These are phyloP conservation scores for Kryphioiulus occultus DNA, from an alignment of 2,888 invertebrate genomes.

Conservation along the genomic window DNA sequence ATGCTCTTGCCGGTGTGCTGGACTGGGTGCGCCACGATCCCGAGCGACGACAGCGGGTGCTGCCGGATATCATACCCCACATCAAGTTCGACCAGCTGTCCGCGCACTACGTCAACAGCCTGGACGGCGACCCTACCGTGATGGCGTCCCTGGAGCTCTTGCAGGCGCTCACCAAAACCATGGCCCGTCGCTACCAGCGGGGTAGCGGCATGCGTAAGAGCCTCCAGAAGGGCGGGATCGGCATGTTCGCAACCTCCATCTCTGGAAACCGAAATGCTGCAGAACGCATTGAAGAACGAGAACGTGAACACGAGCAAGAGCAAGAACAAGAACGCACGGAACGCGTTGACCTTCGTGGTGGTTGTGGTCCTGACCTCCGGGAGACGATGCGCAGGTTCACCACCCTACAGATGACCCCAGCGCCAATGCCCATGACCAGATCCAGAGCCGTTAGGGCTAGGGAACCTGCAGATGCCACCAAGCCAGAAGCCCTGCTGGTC, in stretches of 20 bases:
- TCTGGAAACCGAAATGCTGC: neutral
- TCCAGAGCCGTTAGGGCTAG: no score
- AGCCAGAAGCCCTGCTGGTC: constrained; percentile 34
- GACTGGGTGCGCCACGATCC: constrained; percentile 43
- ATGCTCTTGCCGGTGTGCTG: constrained; percentile 43
- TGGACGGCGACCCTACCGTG: constrained; percentile 44
- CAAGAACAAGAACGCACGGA: neutral
- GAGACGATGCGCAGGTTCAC: no score
- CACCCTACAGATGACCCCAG: neutral
- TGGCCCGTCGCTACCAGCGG: constrained; percentile 45
- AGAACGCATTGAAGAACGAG: neutral
- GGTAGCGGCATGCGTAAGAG: constrained; percentile 20
- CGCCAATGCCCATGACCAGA: neutral
- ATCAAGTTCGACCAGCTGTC: constrained; percentile 50
- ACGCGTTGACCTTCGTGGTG: neutral
- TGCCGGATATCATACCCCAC: constrained; percentile 50
- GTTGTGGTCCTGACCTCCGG: no score
- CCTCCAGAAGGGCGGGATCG: neutral
- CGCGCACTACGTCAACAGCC: constrained; percentile 44
- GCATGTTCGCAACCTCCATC: neutral
- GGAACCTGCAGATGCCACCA: neutral
- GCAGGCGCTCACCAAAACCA: constrained; percentile 49
- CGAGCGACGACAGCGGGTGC: constrained; percentile 29
- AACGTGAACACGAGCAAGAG: neutral
- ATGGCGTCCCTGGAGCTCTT: constrained; percentile 49